Conservation (phyloP, 2,888 invertebrate genomes). For the Eristalis pertinax region DNA sequence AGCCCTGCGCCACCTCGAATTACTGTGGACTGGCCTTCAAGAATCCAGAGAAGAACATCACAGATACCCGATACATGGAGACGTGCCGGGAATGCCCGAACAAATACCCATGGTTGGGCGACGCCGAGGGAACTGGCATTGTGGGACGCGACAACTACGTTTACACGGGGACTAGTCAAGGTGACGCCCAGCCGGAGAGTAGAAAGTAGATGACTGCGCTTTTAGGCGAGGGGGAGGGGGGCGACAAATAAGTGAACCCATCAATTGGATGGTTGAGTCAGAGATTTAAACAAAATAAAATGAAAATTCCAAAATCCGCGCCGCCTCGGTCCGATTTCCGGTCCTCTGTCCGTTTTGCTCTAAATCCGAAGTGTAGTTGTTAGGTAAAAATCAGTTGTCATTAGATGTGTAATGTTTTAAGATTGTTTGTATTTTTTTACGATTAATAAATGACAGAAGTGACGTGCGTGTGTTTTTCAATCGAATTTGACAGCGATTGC, state of each 20-base stretch:
- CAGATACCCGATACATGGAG: conserved; percentile 92
- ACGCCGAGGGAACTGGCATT: conserved; percentile 91
- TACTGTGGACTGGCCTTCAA: conserved; percentile 93
- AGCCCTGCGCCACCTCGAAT: conserved; percentile 90
- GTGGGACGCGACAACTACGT: conserved; percentile 89
- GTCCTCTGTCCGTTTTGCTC: conserved; percentile 29
- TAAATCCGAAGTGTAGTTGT: conserved; percentile 42
- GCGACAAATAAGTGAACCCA: conserved; percentile 2
- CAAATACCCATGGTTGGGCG: conserved; percentile 93
- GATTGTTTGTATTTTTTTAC: conserved; percentile 60
- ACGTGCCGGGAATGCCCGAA: conserved; percentile 93
- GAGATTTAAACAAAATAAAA: conserved; percentile 21
- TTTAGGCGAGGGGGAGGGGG: not conserved
- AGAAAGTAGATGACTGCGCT: conserved; percentile 46
- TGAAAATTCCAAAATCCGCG: not conserved
- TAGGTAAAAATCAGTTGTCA: conserved; percentile 66
- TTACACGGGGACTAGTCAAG: conserved; percentile 74
- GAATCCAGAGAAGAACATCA: conserved; percentile 88
- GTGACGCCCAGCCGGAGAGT: conserved; percentile 61
- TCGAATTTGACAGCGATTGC: not conserved
- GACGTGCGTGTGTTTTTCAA: not conserved
- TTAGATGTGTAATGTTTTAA: conserved; percentile 66
- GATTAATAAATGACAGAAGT: conserved; percentile 57
- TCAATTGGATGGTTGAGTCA: conserved; percentile 45
- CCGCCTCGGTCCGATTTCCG: conserved; percentile 26